phyloP scores from a whole-genome alignment of 2,113 vertebrate species.

The Seriola dumerili region DNA sequence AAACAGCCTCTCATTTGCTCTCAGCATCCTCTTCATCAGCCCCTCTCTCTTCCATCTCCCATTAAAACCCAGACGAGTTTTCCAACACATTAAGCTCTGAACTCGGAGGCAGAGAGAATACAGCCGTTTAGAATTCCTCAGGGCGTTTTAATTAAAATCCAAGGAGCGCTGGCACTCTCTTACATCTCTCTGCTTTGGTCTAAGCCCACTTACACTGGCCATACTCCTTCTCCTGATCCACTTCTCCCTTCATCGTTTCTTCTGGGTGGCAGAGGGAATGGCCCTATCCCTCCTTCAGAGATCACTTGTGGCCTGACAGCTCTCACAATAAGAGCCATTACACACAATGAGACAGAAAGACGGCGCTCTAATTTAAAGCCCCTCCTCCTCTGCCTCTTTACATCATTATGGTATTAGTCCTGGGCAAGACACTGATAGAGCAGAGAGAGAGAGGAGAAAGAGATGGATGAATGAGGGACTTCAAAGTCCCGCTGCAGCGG shows the following conservation, averaged over 20 bases:
- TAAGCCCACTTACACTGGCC: conserved; percentile 36
- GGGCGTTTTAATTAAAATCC: conserved; percentile 81
- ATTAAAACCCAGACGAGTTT: conserved; percentile 36
- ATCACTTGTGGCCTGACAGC: conserved; percentile 69
- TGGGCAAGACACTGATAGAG: conserved; percentile 41
- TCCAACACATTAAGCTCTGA: conserved; percentile 53
- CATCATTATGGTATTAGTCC: conserved; percentile 71
- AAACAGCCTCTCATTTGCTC: conserved; percentile 75
- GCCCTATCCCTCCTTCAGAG: conserved; percentile 67
- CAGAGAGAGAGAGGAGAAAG: conserved; percentile 38
- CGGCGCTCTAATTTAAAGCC: conserved; percentile 72
- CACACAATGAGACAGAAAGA: conserved; percentile 75
- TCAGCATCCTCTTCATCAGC: conserved; percentile 46
- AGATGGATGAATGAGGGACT: conserved; percentile 77
- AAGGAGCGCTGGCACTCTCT: conserved; percentile 19
- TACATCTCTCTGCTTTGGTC: conserved; percentile 40
- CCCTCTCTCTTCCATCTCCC: conserved; percentile 27
- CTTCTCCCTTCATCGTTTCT: conserved; percentile 75
- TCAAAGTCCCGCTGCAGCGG: conserved; percentile 77
- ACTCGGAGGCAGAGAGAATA: conserved; percentile 43
- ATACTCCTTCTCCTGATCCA: conserved; percentile 54
- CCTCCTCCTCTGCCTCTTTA: conserved; percentile 69
- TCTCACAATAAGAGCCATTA: conserved; percentile 82
- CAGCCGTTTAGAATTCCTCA: conserved; percentile 65
- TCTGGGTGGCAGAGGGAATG: conserved; percentile 68